Evolutionary conservation across 2,888 invertebrate genomes (phyloP).

Genomic region (Microdon myrmicae): DNA sequence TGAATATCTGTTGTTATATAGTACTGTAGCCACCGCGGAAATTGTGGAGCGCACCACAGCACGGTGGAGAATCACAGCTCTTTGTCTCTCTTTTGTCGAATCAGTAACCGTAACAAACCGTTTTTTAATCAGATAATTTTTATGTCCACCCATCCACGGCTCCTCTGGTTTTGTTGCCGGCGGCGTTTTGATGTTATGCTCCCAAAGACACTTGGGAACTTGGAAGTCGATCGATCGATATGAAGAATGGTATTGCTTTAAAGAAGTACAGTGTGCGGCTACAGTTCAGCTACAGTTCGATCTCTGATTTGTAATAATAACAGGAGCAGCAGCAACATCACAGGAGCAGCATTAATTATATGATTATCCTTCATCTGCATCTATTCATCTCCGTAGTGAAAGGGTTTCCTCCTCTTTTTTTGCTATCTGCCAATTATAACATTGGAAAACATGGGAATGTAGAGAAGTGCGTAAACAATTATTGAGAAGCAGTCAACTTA

Average conservation of each 20-base stretch:
- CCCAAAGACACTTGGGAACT: conserved; percentile 45
- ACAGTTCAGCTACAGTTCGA: conserved; percentile 2
- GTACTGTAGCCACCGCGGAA: conserved; percentile 17
- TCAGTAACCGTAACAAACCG: conserved; percentile 52
- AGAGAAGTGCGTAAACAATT: too few relatives aligned
- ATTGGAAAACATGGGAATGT: too few relatives aligned
- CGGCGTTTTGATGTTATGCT: conserved; percentile 44
- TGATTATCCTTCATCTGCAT: conserved; percentile 63
- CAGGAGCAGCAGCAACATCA: conserved; percentile 54
- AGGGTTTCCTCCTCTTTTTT: conserved; percentile 28
- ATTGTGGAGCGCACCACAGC: conserved; percentile 20
- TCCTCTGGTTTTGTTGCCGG: conserved; percentile 40
- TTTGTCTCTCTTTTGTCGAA: conserved; percentile 36
- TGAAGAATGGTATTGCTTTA: too few relatives aligned
- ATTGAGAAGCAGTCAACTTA: too few relatives aligned
- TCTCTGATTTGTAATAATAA: conserved; percentile 31
- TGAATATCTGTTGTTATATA: too few relatives aligned
- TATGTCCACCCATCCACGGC: conserved; percentile 39
- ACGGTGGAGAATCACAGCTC: too few relatives aligned
- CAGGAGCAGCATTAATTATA: conserved; percentile 61
- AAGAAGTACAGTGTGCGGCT: neutral
- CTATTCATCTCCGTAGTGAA: conserved; percentile 58
- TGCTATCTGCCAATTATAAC: too few relatives aligned
- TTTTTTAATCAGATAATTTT: conserved; percentile 51
- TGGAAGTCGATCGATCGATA: conserved; percentile 40